Conservation (phyloP, 37 sponge, comb jelly and placozoan genomes). For the Diacarnus erythraeanus region DNA sequence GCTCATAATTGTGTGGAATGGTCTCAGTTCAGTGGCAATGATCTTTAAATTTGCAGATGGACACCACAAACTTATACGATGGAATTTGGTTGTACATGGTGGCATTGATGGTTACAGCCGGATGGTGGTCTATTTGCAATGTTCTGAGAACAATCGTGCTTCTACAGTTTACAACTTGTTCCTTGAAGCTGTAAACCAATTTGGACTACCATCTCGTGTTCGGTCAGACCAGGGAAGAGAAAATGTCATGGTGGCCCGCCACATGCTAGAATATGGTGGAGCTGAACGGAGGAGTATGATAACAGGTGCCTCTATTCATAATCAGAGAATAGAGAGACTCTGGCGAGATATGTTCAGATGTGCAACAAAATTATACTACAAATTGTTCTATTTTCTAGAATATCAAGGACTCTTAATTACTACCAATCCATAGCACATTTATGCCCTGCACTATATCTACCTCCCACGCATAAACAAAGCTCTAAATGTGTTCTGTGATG, state of each 20-base stretch:
- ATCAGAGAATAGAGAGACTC: conserved; percentile 26
- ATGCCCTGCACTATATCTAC: neutral
- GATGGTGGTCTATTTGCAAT: neutral
- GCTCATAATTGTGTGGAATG: too few relatives aligned
- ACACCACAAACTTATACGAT: neutral
- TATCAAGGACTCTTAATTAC: neutral
- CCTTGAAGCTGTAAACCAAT: neutral
- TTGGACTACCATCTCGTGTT: neutral
- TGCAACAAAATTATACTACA: conserved; percentile 4
- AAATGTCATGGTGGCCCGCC: neutral
- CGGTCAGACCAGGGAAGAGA: neutral
- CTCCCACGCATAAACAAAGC: neutral
- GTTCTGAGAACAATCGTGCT: neutral
- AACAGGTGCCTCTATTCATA: conserved; percentile 15
- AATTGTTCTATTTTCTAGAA: neutral
- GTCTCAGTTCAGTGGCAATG: neutral
- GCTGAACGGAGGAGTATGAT: neutral
- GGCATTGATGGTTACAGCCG: neutral
- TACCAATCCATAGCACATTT: neutral
- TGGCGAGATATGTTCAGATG: conserved; percentile 12
- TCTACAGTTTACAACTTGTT: neutral
- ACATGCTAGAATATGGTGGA: neutral
- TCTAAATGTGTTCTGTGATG: neutral
- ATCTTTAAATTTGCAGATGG: too few relatives aligned
- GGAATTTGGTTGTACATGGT: conserved; percentile 9